Evolutionary conservation across 2,797 vertebrate species (phyloP), one percentile per base, ranked within the genome.

Genomic region (Telmatherina bonti): DNA sequence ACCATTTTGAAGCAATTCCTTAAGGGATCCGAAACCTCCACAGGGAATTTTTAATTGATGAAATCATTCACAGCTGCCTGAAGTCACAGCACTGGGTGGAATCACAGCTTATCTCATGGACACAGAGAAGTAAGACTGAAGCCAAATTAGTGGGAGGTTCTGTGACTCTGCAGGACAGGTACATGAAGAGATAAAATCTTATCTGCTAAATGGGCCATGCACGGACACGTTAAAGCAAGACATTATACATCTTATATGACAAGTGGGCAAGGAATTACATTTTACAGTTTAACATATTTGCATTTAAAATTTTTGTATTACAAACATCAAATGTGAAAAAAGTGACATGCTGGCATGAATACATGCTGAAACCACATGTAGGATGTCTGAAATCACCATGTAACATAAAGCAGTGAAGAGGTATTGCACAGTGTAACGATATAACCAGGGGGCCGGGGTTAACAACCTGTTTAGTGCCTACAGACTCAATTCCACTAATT

Each of bases 41-140:
- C 45, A 82, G 89, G 85, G 88, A 81, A 62, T 79, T 82, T 87
- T 76, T 91, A 91, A 93, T 88, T 89, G 87, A 91, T 85, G 83
- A 87, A 87, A 87, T 83, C 71, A 79, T 85, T 86, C 81, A 85
- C 85, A 84, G 81, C 82, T 83, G 81, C 84, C 81, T 85, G 53
- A 83, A 85, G 81, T 92, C 90, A 89, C 89, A 85, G 74, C 84
- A 91, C 87, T 83, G 89, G 86, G 83, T 81, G 81, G 87, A 74
- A 89, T 89, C 83, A 65, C 51, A 76, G 85, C 84, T 90, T 84
- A 89, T 92, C 85, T 72, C 77, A 38, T 57, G 16, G 67, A 74
- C 66, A 38, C 56, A 72, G 72, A 86, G 82, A 84, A 77, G 70
- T 81, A 86, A 90, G 85, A 84, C 84, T 86, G 82, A 81, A 86